Evolutionary conservation across 2,888 invertebrate genomes (phyloP), one percentile per base, ranked within the genome.

Genomic region (Ophraella communa): DNA sequence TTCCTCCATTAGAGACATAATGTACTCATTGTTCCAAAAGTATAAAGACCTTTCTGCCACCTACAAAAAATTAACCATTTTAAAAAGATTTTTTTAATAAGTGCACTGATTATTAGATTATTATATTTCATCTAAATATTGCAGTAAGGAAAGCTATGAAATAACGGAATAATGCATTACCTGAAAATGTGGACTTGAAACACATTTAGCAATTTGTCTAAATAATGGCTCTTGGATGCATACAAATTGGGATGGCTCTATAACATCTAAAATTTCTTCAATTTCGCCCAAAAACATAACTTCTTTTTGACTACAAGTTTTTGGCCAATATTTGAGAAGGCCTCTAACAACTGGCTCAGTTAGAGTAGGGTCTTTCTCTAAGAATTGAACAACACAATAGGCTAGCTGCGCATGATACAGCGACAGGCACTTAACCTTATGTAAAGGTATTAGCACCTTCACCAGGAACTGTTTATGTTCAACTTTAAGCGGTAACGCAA

Each of bases 21-120:
- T 96, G 85, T 99, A 99, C 87, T 99, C 99, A 86, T 98, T 99
- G 89, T 99, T 99, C 98, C 98, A 99, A 85, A 96, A 98, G 86
- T 97, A 99, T 75, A 99, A 87, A 77, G 99, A 98, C 83, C 99
- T 89, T 84, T 99, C 99, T 72, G 99, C 98, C 80, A 98, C 98
- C 95, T 98, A 81, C 1, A 84, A 68, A n/a, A n/a, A n/a, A n/a
- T n/a, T n/a, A n/a, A n/a, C n/a, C n/a, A n/a, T n/a, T n/a, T n/a
- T n/a, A n/a, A n/a, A n/a, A n/a, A n/a, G n/a, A n/a, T n/a, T n/a
- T n/a, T n/a, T n/a, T n/a, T n/a, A n/a, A n/a, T n/a, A n/a, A n/a
- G n/a, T n/a, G n/a, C n/a, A n/a, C n/a, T n/a, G n/a, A n/a, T n/a
- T n/a, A n/a, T n/a, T n/a, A n/a, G n/a, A n/a, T n/a, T n/a, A n/a